phyloP scores from a whole-genome alignment of 2,888 invertebrate species.

The Chrysolina americana region DNA sequence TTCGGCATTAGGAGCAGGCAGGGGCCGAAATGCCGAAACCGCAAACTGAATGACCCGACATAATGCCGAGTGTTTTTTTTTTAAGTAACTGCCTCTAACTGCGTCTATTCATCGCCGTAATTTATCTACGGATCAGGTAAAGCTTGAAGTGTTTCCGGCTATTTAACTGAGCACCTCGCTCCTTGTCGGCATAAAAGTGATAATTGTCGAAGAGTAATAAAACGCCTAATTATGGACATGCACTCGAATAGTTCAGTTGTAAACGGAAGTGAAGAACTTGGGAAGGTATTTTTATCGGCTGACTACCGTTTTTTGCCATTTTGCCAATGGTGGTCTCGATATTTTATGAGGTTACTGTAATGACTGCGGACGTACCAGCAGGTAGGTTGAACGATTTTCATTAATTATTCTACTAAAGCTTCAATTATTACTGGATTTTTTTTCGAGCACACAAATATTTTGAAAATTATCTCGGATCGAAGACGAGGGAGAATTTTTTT shows the following conservation, averaged over 20 bases:
- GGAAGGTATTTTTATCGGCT: slow-evolving; percentile 41
- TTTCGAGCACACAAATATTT: too few species aligned
- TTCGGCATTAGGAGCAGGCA: slow-evolving; percentile 58
- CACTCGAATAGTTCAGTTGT: slow-evolving; percentile 38
- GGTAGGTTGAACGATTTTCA: too few species aligned
- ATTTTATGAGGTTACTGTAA: background rate
- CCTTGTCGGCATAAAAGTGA: slow-evolving; percentile 40
- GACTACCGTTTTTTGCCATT: slow-evolving; percentile 35
- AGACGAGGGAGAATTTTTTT: too few species aligned
- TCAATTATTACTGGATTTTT: too few species aligned
- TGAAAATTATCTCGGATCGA: too few species aligned
- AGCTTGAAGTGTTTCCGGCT: slow-evolving; percentile 50
- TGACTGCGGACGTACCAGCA: too few species aligned
- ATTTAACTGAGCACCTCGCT: slow-evolving; percentile 53
- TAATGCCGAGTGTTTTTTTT: slow-evolving; percentile 40
- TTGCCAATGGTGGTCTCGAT: slow-evolving; percentile 35
- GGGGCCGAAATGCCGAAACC: slow-evolving; percentile 8
- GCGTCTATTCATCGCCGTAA: slow-evolving; percentile 57
- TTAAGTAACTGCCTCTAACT: slow-evolving; percentile 54
- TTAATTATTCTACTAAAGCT: too few species aligned
- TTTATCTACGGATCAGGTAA: slow-evolving; percentile 57
- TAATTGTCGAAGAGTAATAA: slow-evolving; percentile 47
- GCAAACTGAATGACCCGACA: slow-evolving; percentile 49
- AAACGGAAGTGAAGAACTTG: slow-evolving; percentile 43
- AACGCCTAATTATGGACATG: slow-evolving; percentile 50